phyloP scores from a whole-genome alignment of 2,113 vertebrate genomes.

The Myiopsitta monachus region DNA sequence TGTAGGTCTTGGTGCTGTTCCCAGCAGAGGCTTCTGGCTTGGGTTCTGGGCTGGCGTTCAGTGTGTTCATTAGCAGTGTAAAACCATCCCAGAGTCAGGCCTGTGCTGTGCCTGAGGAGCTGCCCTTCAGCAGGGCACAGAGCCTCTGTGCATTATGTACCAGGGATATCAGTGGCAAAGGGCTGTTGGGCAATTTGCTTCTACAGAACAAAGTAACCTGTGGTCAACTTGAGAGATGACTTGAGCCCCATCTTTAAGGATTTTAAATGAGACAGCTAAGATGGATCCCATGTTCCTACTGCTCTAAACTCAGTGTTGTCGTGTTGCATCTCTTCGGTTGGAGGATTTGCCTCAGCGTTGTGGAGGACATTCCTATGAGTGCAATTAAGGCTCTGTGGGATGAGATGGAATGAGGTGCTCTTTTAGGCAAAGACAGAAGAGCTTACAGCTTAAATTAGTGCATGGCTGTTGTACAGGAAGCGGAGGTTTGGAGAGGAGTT shows the following conservation, averaged over 20 bases:
- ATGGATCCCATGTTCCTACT: rapidly evolving
- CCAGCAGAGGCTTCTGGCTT: background rate
- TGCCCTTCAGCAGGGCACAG: background rate
- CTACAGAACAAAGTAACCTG: background rate
- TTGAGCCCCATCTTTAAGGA: background rate
- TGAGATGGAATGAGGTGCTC: background rate
- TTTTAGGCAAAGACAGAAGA: too few species aligned
- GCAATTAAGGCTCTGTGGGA: background rate
- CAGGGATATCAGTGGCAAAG: background rate
- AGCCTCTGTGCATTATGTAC: background rate
- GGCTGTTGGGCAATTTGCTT: background rate
- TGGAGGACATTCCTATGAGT: background rate
- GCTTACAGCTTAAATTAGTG: too few species aligned
- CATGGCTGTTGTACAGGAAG: background rate
- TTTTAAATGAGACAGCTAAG: background rate
- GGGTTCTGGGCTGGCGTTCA: background rate
- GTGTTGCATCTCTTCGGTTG: rapidly evolving
- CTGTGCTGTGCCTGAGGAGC: background rate
- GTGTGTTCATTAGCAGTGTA: background rate
- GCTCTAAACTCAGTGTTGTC: background rate
- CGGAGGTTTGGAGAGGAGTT: background rate
- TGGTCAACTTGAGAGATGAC: background rate
- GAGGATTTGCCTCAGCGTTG: background rate
- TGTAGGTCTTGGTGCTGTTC: background rate
- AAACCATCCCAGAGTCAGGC: background rate